Evolutionary conservation across 1,140 invertebrate species (phyloP), one percentile per base, ranked within the genome.

Genomic region (Rhagoletis zephyria): DNA sequence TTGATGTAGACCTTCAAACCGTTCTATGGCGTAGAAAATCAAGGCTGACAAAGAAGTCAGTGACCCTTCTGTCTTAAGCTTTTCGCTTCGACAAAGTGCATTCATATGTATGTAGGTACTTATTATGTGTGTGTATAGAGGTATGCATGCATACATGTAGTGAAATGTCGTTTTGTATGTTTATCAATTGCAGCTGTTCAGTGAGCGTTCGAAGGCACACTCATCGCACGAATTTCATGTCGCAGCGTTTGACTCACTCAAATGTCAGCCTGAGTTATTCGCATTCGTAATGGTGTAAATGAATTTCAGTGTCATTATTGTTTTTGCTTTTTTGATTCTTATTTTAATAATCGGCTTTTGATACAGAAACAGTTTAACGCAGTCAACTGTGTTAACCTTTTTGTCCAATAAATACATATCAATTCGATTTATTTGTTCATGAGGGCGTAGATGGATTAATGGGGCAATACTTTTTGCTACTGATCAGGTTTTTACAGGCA

Each of bases 1-100:
- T 81, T 81, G 74, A 81, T 81, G 45, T 81, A 42, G 74, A 81
- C 74, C 74, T 81, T 81, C 74, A 81, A 81, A 81, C 74, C 74
- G 74, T 81, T 81, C 74, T 30, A 56, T 81, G 74, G 74, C 5
- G 74, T 30, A 81, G 48, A 51, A 81, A 81, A 81, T 81, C 74
- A 56, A 81, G 74, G 51, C 74, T 81, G 48, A 9, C 45, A 7
- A 81, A 81, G 74, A 48, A 81, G 74, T 81, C 74, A 81, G 48
- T 81, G 74, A 59, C 45, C 74, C n/a, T 12, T n/a, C 40, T 56
- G 48, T 6, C 16, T 59, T 56, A 81, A 81, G 74, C 48, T 5
- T 48, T 56, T 56, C 0, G 4, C 74, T 56, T 56, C 7, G 4
- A 67, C 19, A 81, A 81, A 81, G 1, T 56, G 45, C 48, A 51